Percentiles rank a stretch among this genome's conserved stretches.
Conservation (phyloP, 2,797 vertebrate genomes). For the Masticophis lateralis region DNA sequence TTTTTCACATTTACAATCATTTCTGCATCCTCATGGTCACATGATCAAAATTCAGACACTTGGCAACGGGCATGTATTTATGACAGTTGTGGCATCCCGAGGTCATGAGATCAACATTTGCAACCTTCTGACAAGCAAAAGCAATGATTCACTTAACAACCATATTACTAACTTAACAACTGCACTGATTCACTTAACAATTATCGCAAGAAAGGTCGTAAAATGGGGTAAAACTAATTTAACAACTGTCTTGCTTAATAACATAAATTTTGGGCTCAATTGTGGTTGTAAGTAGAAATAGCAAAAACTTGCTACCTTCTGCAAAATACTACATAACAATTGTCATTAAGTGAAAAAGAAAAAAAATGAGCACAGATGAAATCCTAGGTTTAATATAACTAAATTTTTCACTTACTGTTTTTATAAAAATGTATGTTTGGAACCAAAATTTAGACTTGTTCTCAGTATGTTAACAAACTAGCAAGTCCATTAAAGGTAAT, state of each 20-base stretch:
- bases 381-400: not conserved
- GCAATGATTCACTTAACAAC: not conserved
- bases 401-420: not conserved
- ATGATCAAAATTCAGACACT: not conserved
- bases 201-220: not conserved
- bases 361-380: not conserved
- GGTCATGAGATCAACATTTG: not conserved
- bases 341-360: not conserved
- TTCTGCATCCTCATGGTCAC: not conserved
- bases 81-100: not conserved
- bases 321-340: not conserved
- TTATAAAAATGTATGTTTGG: not conserved
- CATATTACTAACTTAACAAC: not conserved
- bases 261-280: not conserved
- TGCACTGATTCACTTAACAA: not conserved
- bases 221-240: not conserved
- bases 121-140: not conserved
- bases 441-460: conserved; percentile 20
- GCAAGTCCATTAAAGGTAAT: conserved; percentile 29
- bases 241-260: not conserved
- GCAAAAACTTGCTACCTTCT: not conserved
- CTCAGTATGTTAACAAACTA: conserved; percentile 28
- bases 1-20: not conserved
- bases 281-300: not conserved
- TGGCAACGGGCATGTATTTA: not conserved